phyloP scores from a whole-genome alignment of 1,140 invertebrate species.

The Eriocheir sinensis region DNA sequence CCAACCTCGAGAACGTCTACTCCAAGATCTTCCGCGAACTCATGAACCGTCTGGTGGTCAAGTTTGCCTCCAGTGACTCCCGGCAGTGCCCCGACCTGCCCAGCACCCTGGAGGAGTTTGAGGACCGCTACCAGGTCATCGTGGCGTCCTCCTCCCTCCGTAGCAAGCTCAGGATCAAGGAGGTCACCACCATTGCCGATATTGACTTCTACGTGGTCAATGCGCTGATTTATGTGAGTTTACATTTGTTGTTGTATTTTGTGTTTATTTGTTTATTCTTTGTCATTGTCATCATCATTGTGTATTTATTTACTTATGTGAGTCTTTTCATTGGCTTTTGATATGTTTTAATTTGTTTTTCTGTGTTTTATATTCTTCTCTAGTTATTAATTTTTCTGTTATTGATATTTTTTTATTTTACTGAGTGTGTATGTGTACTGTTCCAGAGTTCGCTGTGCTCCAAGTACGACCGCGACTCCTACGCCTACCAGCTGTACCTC shows the following conservation, averaged over 20 bases:
- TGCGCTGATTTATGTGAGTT: conserved; percentile 80
- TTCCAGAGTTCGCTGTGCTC: conserved; percentile 86
- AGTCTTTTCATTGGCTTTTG: background rate
- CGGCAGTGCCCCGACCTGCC: conserved; percentile 73
- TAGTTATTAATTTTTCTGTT: background rate
- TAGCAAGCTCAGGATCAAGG: conserved; percentile 76
- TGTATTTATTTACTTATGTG: background rate
- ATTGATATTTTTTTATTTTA: background rate
- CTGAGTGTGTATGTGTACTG: background rate
- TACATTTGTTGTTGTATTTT: background rate
- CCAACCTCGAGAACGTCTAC: conserved; percentile 75
- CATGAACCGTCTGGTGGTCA: conserved; percentile 79
- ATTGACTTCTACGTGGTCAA: conserved; percentile 81
- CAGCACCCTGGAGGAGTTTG: conserved; percentile 68
- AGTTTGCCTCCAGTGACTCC: conserved; percentile 78
- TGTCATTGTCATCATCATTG: background rate
- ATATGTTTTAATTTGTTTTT: background rate
- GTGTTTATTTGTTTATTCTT: background rate
- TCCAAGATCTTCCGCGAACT: conserved; percentile 74
- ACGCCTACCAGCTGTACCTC: conserved; percentile 87
- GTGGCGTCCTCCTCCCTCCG: conserved; percentile 60
- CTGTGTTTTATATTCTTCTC: background rate
- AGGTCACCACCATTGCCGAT: conserved; percentile 80
- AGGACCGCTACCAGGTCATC: conserved; percentile 73
- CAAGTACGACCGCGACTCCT: conserved; percentile 85